Conservation (phyloP, 2,797 vertebrate genomes). For the Emydoidea blandingii region DNA sequence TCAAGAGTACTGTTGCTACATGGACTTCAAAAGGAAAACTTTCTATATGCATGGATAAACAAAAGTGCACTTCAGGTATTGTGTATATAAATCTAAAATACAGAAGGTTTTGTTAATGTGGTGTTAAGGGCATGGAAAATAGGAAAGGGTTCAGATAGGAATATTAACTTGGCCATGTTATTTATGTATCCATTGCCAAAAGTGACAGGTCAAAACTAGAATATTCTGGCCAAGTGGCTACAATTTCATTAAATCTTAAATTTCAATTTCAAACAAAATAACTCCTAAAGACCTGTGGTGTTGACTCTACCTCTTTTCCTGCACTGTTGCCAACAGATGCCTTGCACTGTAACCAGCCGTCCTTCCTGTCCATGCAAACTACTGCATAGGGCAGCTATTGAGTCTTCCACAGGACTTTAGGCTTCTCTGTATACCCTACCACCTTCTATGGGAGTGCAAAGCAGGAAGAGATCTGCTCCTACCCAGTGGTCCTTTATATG, state of each 20-base stretch:
- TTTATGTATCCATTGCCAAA: neutral
- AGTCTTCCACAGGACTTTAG: neutral
- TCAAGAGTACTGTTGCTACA: neutral
- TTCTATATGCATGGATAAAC: neutral
- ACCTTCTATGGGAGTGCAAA: neutral
- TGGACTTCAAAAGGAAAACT: neutral
- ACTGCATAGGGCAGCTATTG: neutral
- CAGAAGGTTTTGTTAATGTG: neutral
- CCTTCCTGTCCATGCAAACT: neutral
- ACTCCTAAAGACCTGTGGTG: neutral
- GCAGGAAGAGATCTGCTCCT: neutral
- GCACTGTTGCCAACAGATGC: neutral
- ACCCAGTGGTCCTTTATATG: neutral
- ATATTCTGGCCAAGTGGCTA: neutral
- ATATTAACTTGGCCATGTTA: neutral
- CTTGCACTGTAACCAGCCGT: neutral
- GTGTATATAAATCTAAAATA: neutral
- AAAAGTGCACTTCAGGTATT: neutral
- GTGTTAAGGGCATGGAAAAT: neutral
- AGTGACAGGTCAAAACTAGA: neutral
- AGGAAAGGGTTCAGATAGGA: neutral
- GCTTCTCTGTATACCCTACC: neutral
- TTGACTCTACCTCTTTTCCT: neutral
- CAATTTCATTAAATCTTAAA: neutral
- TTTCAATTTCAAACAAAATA: neutral